These are phyloP conservation scores for Hippocampus mohnikei DNA, from an alignment of 2,113 vertebrate genomes.

Conservation along the genomic window DNA sequence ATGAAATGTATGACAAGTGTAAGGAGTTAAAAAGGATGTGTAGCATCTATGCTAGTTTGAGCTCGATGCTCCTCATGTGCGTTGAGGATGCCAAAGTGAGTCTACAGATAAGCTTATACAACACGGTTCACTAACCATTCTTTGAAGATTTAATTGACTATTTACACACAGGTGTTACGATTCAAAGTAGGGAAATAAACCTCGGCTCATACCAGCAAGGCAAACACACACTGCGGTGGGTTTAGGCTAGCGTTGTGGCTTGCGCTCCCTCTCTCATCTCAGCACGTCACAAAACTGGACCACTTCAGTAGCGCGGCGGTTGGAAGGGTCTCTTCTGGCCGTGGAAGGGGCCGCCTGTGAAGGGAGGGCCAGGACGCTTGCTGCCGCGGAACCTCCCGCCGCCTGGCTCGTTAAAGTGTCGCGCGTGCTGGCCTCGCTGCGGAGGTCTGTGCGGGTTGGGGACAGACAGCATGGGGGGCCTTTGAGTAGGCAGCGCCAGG, in stretches of 20 bases:
- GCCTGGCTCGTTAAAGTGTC: constrained; percentile 71
- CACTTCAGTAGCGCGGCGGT: constrained; percentile 88
- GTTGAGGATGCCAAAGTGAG: constrained; percentile 15
- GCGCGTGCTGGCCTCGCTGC: constrained; percentile 60
- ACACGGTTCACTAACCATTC: constrained; percentile 30
- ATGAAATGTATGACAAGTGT: constrained; percentile 21
- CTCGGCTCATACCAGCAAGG: constrained; percentile 65
- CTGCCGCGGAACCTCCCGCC: constrained; percentile 74
- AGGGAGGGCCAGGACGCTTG: constrained; percentile 81
- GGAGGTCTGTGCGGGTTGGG: constrained; percentile 52
- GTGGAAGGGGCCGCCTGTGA: constrained; percentile 78
- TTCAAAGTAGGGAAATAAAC: constrained; percentile 45
- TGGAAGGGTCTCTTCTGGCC: constrained; percentile 88
- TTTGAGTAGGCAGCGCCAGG: constrained; percentile 64
- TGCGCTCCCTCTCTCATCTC: constrained; percentile 36
- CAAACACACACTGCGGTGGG: constrained; percentile 52
- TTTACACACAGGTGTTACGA: constrained; percentile 51
- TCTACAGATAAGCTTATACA: constrained; percentile 24
- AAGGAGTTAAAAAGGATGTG: constrained; percentile 38
- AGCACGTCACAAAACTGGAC: constrained; percentile 36
- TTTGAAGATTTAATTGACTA: constrained; percentile 35
- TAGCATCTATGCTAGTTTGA: constrained; percentile 23
- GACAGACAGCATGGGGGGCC: constrained; percentile 71
- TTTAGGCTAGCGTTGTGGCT: constrained; percentile 38
- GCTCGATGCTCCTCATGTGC: constrained; percentile 18